A percentile compares a stretch with the other conserved stretches of the same genome.
Conservation (phyloP, 2,888 invertebrate species). For the Agriopis marginaria region DNA sequence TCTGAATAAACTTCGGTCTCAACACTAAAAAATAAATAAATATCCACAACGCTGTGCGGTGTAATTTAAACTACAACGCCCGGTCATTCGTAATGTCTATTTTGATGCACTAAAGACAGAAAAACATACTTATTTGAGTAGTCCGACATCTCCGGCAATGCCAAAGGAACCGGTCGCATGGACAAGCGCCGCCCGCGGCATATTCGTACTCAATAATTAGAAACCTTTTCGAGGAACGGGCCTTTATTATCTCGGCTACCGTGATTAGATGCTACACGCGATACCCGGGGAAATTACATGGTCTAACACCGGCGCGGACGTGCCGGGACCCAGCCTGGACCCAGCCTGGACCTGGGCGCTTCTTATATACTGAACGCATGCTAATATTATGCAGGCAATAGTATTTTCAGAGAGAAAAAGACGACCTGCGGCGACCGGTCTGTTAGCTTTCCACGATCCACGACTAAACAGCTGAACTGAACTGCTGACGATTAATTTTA, state of each 20-base stretch:
- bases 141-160: background rate
- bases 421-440: no score
- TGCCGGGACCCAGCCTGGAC: background rate
- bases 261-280: conserved; percentile 78
- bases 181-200: conserved; percentile 53
- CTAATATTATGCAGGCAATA: no score
- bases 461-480: no score
- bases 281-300: conserved; percentile 53
- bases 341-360: background rate
- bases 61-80: no score
- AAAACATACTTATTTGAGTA: background rate
- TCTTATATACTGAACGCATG: no score
- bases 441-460: no score
- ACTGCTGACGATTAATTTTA: no score
- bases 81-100: no score
- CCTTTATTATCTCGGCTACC: conserved; percentile 64
- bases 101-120: background rate
- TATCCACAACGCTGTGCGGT: no score
- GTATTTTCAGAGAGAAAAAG: no score
- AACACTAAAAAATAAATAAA: no score
- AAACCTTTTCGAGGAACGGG: conserved; percentile 66
- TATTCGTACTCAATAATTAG: conserved; percentile 67
- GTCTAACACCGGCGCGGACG: background rate
- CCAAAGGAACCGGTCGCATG: background rate
- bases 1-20: no score